These are phyloP conservation scores for Zapornia atra DNA, from an alignment of 2,113 vertebrate genomes.

Conservation along the genomic window DNA sequence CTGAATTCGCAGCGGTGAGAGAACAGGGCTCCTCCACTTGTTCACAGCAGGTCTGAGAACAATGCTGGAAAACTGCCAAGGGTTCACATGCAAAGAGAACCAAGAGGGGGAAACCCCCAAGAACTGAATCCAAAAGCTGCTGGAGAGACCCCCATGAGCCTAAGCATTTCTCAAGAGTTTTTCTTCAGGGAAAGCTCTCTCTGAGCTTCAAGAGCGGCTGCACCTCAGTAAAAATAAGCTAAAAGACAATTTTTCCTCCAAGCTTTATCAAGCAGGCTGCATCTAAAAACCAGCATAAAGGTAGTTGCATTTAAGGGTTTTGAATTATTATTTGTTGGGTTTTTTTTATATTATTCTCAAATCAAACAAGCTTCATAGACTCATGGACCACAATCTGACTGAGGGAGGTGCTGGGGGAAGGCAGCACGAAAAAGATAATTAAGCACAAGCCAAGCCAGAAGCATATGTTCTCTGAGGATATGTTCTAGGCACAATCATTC, in stretches of 20 bases:
- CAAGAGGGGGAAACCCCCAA: neutral
- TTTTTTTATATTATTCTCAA: neutral
- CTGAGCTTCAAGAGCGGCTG: neutral
- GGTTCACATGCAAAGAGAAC: neutral
- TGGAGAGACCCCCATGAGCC: neutral
- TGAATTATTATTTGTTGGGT: neutral
- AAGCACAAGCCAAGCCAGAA: neutral
- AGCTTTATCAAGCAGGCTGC: neutral
- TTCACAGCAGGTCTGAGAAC: neutral
- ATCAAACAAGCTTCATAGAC: neutral
- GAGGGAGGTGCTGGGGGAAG: neutral
- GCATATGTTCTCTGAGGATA: neutral
- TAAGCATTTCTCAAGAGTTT: neutral
- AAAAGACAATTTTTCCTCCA: neutral
- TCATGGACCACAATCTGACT: neutral
- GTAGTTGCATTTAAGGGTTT: neutral
- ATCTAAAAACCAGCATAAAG: neutral
- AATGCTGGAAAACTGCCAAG: neutral
- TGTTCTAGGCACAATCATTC: neutral
- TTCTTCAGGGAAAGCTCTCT: neutral
- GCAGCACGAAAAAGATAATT: neutral
- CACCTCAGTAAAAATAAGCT: neutral
- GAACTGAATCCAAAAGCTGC: neutral
- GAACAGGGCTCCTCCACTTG: neutral
- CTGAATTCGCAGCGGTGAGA: neutral